These are phyloP conservation scores for Menidia beryllina DNA, from an alignment of 2,113 vertebrate species.

Conservation along the genomic window DNA sequence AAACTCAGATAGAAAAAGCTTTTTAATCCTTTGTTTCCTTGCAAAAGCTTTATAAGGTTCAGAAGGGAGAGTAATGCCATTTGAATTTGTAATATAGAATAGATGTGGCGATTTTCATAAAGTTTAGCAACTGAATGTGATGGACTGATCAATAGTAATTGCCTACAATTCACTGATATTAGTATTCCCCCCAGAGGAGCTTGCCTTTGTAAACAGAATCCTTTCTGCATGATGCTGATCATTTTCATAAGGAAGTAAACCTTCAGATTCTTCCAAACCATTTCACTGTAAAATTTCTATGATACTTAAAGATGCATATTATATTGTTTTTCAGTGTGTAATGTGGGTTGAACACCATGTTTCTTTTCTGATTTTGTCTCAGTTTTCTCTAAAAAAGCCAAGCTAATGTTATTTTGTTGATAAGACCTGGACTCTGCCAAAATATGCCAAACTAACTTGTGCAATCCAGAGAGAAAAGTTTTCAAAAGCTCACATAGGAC, in stretches of 20 bases:
- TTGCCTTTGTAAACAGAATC: constrained; percentile 1
- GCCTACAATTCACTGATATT: not conserved
- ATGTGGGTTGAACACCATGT: constrained; percentile 36
- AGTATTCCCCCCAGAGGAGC: not conserved
- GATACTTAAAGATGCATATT: constrained; percentile 43
- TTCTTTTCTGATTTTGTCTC: constrained; percentile 38
- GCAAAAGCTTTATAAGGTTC: no score
- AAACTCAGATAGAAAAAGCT: no score
- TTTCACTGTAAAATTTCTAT: constrained; percentile 25
- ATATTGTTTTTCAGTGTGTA: constrained; percentile 40
- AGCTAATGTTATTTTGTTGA: constrained; percentile 11
- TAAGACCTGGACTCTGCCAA: constrained; percentile 13
- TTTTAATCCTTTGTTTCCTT: no score
- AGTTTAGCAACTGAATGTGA: no score
- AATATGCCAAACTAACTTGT: constrained; percentile 13
- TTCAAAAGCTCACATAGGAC: not conserved
- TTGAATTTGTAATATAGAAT: no score
- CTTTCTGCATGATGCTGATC: not conserved
- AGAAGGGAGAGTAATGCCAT: no score
- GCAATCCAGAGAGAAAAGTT: not conserved
- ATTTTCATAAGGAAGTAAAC: constrained; percentile 26
- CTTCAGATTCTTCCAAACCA: constrained; percentile 27
- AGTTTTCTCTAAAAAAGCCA: constrained; percentile 25
- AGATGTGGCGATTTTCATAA: no score
- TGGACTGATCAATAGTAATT: no score